These are phyloP conservation scores for Pogonophryne albipinna DNA, from an alignment of 2,797 vertebrate genomes.

Conservation along the genomic window DNA sequence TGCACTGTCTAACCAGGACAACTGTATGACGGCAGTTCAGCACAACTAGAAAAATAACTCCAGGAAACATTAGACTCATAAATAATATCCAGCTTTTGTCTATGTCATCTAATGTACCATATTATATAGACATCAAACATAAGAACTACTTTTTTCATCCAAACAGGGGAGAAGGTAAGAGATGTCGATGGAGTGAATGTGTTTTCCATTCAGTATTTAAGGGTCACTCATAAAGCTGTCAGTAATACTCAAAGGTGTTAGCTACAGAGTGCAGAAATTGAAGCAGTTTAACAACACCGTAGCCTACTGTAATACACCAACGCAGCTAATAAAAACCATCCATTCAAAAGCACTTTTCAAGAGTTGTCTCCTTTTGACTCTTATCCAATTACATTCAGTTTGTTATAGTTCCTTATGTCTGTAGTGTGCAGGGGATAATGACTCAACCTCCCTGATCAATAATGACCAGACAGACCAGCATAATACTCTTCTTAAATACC, in stretches of 20 bases:
- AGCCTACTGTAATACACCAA: background rate
- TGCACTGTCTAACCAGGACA: slow-evolving; percentile 38
- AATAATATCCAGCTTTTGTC: slow-evolving; percentile 25
- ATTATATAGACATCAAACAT: background rate
- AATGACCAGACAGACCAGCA: background rate
- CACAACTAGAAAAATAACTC: slow-evolving; percentile 12
- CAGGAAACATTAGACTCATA: slow-evolving; percentile 25
- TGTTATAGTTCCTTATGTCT: background rate
- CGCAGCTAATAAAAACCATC: slow-evolving; percentile 7
- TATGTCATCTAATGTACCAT: background rate
- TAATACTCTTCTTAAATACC: background rate
- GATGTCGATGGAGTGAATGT: slow-evolving; percentile 4
- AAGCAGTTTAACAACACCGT: slow-evolving; percentile 8
- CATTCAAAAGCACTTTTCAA: background rate
- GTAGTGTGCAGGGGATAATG: background rate
- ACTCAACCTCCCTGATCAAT: background rate
- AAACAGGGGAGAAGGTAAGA: slow-evolving; percentile 5
- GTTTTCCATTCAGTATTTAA: slow-evolving; percentile 15
- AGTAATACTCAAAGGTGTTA: slow-evolving; percentile 4
- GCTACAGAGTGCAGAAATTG: background rate
- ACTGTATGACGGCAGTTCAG: slow-evolving; percentile 26
- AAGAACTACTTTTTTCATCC: slow-evolving; percentile 3
- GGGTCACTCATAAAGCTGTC: slow-evolving; percentile 10
- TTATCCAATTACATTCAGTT: background rate
- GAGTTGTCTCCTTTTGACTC: slow-evolving; percentile 4